Conservation (phyloP, 2,113 vertebrate species). For the Aramus guarauna region DNA sequence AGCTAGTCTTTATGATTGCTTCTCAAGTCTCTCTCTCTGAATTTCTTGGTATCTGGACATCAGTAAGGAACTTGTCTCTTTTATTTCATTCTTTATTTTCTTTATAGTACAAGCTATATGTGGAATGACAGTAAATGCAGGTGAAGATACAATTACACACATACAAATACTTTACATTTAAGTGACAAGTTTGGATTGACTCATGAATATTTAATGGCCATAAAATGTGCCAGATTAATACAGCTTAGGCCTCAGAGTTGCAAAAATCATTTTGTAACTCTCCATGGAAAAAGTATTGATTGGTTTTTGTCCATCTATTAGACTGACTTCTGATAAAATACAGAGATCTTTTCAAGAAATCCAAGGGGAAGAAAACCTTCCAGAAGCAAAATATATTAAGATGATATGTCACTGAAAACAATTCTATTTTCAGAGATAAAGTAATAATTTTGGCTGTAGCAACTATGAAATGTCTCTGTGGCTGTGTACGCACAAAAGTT, state of each 20-base stretch:
- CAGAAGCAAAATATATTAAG: neutral
- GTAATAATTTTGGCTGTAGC: neutral
- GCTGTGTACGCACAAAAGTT: neutral
- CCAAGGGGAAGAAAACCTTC: neutral
- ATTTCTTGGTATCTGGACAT: neutral
- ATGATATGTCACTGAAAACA: neutral
- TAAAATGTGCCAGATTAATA: neutral
- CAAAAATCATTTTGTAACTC: neutral
- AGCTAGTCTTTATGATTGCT: neutral
- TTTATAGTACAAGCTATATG: neutral
- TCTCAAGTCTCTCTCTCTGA: neutral
- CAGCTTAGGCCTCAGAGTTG: neutral
- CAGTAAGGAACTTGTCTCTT: neutral
- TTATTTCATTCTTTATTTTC: neutral
- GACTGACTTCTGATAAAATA: neutral
- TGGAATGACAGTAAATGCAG: neutral
- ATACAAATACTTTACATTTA: neutral
- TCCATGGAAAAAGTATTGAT: neutral
- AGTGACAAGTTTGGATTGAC: neutral
- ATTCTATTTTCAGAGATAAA: neutral
- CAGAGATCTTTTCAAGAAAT: neutral
- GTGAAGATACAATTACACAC: neutral
- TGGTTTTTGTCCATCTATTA: neutral
- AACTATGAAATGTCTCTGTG: neutral
- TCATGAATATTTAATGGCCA: neutral